A percentile compares a stretch with the other conserved stretches of the same genome.
These are phyloP conservation scores for Andrena dorsata DNA, from an alignment of 2,888 invertebrate genomes.

Conservation along the genomic window DNA sequence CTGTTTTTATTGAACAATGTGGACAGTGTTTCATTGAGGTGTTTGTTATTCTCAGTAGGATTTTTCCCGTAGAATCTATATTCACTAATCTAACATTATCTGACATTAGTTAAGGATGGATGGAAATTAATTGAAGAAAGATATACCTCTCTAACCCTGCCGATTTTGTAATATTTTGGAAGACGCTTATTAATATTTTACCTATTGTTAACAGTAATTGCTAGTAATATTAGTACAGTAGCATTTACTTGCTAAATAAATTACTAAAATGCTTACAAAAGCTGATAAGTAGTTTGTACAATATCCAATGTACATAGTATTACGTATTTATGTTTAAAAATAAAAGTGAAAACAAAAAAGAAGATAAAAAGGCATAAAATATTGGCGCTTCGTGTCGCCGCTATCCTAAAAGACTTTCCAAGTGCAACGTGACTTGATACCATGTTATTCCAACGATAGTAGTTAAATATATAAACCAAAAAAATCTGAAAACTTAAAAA, in stretches of 20 bases:
- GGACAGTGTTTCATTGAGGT: slow-evolving; percentile 6
- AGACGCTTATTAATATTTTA: slow-evolving; percentile 42
- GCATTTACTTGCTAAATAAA: slow-evolving; percentile 27
- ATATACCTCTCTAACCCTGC: slow-evolving; percentile 5
- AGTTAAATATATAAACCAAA: slow-evolving; percentile 24
- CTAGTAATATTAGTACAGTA: slow-evolving; percentile 21
- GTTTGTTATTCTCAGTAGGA: background rate
- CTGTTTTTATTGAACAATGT: background rate
- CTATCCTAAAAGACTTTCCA: slow-evolving; percentile 2
- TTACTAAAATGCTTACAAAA: slow-evolving; percentile 26
- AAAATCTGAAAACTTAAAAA: background rate
- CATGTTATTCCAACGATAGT: slow-evolving; percentile 41
- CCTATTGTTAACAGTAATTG: slow-evolving; percentile 14
- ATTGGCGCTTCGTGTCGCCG: slow-evolving; percentile 20
- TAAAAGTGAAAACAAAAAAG: background rate
- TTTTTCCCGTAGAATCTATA: background rate
- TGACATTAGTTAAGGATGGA: slow-evolving; percentile 8
- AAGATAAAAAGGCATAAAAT: slow-evolving; percentile 3
- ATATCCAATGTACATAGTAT: slow-evolving; percentile 14
- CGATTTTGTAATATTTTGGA: slow-evolving; percentile 42
- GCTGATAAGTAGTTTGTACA: slow-evolving; percentile 13
- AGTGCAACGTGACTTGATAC: slow-evolving; percentile 6
- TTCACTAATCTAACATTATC: slow-evolving; percentile 9
- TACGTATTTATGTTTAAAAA: slow-evolving; percentile 6
- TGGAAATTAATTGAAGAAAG: slow-evolving; percentile 9